Conservation (phyloP, 2,888 invertebrate genomes). For the Tinea trinotella region DNA sequence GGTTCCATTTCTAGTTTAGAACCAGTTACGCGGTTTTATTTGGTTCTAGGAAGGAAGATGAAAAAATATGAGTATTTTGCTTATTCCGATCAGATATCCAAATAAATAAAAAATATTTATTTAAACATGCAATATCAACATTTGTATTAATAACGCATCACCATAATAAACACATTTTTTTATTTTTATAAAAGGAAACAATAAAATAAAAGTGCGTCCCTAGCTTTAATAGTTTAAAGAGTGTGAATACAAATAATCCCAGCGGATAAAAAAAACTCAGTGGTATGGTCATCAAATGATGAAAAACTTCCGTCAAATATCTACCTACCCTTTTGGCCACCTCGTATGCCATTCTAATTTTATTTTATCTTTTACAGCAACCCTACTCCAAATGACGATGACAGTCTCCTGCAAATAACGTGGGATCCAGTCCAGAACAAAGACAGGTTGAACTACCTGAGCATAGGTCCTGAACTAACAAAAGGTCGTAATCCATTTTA, state of each 20-base stretch:
- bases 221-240: no score
- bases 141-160: no score
- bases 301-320: no score
- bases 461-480: conserved; percentile 54
- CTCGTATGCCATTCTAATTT: background rate
- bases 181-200: no score
- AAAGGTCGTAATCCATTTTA: conserved; percentile 55
- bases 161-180: no score
- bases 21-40: no score
- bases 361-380: conserved; percentile 38
- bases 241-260: no score
- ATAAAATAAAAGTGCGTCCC: no score
- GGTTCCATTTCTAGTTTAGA: no score
- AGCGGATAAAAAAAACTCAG: background rate
- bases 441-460: conserved; percentile 50
- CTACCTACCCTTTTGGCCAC: background rate
- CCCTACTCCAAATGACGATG: conserved; percentile 53
- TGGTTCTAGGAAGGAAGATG: background rate
- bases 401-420: conserved; percentile 48
- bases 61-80: background rate
- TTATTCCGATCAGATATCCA: no score
- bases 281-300: background rate
- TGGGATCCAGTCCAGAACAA: conserved; percentile 56
- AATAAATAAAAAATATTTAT: no score
- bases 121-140: no score